Evolutionary conservation across 2,113 vertebrate genomes (phyloP).

Genomic region (Callipepla squamata): DNA sequence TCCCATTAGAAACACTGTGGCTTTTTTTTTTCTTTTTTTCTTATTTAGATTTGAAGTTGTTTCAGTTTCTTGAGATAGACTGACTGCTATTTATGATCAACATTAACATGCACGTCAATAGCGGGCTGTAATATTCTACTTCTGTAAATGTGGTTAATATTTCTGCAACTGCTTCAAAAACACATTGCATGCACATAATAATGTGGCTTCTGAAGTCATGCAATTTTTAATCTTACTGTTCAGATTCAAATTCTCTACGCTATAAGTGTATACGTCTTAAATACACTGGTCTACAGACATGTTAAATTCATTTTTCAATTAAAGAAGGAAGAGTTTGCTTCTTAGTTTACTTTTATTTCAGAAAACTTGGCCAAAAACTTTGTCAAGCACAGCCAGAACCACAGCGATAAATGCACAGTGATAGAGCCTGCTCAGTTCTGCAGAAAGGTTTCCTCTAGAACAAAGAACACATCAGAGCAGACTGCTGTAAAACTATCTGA

Average conservation of each 20-base stretch:
- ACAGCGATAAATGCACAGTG: neutral
- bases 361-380: neutral
- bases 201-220: neutral
- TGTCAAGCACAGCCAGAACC: neutral
- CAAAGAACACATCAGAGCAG: neutral
- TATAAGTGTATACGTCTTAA: neutral
- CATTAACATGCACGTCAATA: fast-evolving
- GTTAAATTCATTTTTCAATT: neutral
- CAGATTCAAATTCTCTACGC: neutral
- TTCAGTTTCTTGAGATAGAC: neutral
- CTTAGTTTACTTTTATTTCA: neutral
- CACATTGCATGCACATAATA: neutral
- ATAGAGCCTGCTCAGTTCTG: neutral
- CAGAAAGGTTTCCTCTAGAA: neutral
- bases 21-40: neutral
- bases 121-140: neutral
- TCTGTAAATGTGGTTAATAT: neutral
- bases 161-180: neutral
- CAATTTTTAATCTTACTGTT: neutral
- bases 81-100: neutral
- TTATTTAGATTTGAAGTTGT: neutral
- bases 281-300: neutral
- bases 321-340: neutral
- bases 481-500: neutral
- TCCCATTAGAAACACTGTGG: neutral